Percentiles rank a stretch among this genome's conserved stretches.
Conservation (phyloP, 2,888 invertebrate genomes). For the Nomada hirtipes region DNA sequence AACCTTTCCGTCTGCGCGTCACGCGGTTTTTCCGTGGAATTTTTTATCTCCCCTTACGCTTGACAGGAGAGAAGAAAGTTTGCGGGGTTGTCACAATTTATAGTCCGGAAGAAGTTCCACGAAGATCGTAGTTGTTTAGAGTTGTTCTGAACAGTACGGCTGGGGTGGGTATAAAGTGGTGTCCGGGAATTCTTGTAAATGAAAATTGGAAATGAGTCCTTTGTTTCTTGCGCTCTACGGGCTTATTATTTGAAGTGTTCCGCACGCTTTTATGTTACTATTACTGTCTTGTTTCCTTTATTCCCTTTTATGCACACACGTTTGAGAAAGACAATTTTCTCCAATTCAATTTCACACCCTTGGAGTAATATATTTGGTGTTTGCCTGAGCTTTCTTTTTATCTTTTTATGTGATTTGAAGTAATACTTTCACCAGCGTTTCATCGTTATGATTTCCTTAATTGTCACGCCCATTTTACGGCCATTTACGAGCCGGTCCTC, state of each 20-base stretch:
- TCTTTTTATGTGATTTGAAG: neutral
- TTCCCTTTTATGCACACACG: too few relatives aligned
- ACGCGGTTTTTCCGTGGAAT: neutral
- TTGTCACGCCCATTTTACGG: neutral
- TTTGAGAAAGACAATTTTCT: neutral
- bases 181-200: neutral
- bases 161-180: neutral
- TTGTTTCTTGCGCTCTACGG: neutral
- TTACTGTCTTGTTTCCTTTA: neutral
- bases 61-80: neutral
- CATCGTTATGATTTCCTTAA: neutral
- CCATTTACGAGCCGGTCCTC: neutral
- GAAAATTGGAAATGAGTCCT: neutral
- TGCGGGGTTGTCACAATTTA: constrained; percentile 1
- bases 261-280: neutral
- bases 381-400: too few relatives aligned
- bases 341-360: neutral
- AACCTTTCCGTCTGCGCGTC: neutral
- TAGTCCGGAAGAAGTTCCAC: neutral
- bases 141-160: neutral
- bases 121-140: neutral
- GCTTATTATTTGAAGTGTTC: neutral
- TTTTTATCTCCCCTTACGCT: too few relatives aligned
- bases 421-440: neutral
- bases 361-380: neutral